Percentiles rank a stretch among this genome's conserved stretches.
Conservation (phyloP, 2,797 vertebrate species). For the Holocentrus rufus region DNA sequence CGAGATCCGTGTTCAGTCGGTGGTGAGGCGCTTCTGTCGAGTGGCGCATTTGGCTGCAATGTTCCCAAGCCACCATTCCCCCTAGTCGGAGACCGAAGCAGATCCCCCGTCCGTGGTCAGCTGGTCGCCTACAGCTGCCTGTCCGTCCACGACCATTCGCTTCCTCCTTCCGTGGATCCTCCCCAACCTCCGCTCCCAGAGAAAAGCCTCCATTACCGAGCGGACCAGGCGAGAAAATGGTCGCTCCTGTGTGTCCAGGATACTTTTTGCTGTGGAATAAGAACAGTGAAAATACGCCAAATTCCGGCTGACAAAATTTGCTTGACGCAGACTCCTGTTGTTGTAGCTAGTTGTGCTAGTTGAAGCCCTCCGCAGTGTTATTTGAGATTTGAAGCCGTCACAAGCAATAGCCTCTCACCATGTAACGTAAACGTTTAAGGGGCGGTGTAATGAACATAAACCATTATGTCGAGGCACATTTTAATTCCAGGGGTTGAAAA, state of each 20-base stretch:
- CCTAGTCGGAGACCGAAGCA: constrained; percentile 83
- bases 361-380: constrained; percentile 82
- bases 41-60: constrained; percentile 84
- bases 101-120: constrained; percentile 85
- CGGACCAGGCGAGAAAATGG: constrained; percentile 72
- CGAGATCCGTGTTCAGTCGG: constrained; percentile 77
- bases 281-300: constrained; percentile 51
- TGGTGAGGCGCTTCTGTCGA: constrained; percentile 78
- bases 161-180: constrained; percentile 86
- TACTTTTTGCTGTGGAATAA: constrained; percentile 60
- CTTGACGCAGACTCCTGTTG: constrained; percentile 62
- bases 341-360: constrained; percentile 68
- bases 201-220: constrained; percentile 80
- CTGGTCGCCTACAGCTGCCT: constrained; percentile 87
- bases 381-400: constrained; percentile 89
- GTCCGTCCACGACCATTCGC: constrained; percentile 78
- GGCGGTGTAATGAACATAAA: constrained; percentile 88
- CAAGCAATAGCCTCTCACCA: constrained; percentile 84
- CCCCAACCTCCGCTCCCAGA: constrained; percentile 79
- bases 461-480: constrained; percentile 80
- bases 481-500: constrained; percentile 58
- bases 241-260: constrained; percentile 59
- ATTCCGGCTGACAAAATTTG: constrained; percentile 66
- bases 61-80: constrained; percentile 83
- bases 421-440: constrained; percentile 88